Percentiles rank a stretch among this genome's conserved stretches.
Evolutionary conservation across 2,113 vertebrate genomes (phyloP).

Genomic region (Scalopus aquaticus): DNA sequence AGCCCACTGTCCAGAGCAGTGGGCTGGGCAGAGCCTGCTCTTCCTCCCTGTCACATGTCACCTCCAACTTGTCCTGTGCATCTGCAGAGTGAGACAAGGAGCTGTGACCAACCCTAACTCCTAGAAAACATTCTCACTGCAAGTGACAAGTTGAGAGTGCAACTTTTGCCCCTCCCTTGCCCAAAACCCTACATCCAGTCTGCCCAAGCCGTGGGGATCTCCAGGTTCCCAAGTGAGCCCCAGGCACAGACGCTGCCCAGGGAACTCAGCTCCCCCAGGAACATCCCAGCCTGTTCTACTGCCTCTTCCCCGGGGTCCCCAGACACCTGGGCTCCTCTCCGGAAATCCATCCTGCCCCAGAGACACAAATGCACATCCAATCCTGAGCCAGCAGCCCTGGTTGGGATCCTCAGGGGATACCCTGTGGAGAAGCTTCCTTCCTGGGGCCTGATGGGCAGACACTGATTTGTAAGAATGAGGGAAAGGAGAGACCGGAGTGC

Average conservation of each 20-base stretch:
- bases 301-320: neutral
- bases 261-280: neutral
- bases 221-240: conserved; percentile 4
- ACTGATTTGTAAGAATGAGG: conserved; percentile 21
- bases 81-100: neutral
- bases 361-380: conserved; percentile 66
- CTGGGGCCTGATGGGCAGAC: conserved; percentile 12
- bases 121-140: conserved; percentile 7
- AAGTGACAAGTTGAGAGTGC: neutral
- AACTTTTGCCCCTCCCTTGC: neutral
- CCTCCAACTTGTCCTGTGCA: too few relatives aligned
- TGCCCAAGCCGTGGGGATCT: neutral
- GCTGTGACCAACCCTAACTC: neutral
- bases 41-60: neutral
- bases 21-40: neutral
- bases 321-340: conserved; percentile 60
- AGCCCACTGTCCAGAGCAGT: neutral
- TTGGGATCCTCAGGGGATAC: neutral
- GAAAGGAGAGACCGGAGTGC: neutral
- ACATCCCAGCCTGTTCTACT: neutral
- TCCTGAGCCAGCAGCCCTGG: conserved; percentile 35
- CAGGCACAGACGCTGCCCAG: neutral
- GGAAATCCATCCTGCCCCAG: conserved; percentile 46
- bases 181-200: neutral
- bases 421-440: conserved; percentile 10